Evolutionary conservation across 2,797 vertebrate genomes (phyloP).

Genomic region (Cossypha niveicapilla): DNA sequence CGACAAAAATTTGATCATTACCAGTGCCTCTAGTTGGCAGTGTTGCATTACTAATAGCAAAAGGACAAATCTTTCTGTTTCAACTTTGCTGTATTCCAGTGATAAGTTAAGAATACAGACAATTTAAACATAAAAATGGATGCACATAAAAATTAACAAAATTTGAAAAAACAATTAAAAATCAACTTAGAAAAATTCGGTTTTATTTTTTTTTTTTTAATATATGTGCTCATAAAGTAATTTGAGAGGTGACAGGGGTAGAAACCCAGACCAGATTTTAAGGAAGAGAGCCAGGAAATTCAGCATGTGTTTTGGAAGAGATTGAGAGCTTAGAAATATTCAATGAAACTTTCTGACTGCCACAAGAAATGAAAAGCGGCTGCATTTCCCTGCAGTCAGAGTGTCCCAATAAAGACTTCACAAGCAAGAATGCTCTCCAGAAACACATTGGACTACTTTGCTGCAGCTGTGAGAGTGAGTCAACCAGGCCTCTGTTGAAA

Average conservation of each 20-base stretch:
- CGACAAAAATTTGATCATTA: neutral
- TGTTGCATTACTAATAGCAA: conserved; percentile 29
- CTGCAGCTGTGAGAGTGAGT: conserved; percentile 63
- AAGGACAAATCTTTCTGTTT: neutral
- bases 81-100: neutral
- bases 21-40: conserved; percentile 48
- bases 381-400: conserved; percentile 40
- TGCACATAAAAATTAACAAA: neutral
- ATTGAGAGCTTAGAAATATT: conserved; percentile 59
- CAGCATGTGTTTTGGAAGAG: conserved; percentile 55
- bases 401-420: conserved; percentile 65
- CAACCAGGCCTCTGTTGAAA: conserved; percentile 44
- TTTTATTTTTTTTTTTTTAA: neutral
- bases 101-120: neutral
- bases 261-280: conserved; percentile 51
- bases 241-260: neutral
- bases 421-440: conserved; percentile 50
- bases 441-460: conserved; percentile 64
- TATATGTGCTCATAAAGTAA: neutral
- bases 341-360: conserved; percentile 58
- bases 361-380: conserved; percentile 65
- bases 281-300: conserved; percentile 60
- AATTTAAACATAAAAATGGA: neutral
- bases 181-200: neutral
- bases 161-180: neutral